These are phyloP conservation scores for Fulmarus glacialis DNA, from an alignment of 2,113 vertebrate genomes.

Conservation along the genomic window DNA sequence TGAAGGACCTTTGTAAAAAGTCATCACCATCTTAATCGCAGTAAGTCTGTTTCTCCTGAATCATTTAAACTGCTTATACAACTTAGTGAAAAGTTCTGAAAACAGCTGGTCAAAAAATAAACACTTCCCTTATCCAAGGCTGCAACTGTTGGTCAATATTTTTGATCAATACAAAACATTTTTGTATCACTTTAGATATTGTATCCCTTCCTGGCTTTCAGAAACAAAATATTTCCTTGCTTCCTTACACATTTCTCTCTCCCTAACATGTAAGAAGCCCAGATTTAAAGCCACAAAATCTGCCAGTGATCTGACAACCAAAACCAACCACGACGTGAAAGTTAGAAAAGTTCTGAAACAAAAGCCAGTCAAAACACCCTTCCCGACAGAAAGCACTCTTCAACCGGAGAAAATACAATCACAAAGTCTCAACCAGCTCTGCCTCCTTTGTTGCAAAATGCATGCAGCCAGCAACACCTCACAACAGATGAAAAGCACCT, in stretches of 20 bases:
- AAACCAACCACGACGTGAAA: accelerated
- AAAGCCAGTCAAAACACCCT: background rate
- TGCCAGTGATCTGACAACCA: background rate
- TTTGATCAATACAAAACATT: background rate
- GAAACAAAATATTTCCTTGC: background rate
- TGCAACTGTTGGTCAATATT: background rate
- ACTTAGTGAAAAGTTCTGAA: background rate
- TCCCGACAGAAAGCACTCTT: background rate
- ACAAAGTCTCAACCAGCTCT: background rate
- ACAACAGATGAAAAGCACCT: background rate
- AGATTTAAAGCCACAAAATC: background rate
- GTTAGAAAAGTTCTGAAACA: background rate
- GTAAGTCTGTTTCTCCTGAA: background rate
- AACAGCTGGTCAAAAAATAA: background rate
- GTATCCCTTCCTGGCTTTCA: background rate
- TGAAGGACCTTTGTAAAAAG: background rate
- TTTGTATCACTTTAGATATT: background rate
- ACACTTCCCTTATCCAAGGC: background rate
- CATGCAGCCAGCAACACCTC: background rate
- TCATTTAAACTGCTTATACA: background rate
- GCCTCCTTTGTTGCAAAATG: background rate
- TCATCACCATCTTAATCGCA: too few species aligned
- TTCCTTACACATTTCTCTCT: background rate
- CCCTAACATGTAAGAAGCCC: background rate
- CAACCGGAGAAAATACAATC: accelerated